Base-by-base conservation (phyloP, 2,797 vertebrate genomes). In the Synaphobranchus kaupii region DNA sequence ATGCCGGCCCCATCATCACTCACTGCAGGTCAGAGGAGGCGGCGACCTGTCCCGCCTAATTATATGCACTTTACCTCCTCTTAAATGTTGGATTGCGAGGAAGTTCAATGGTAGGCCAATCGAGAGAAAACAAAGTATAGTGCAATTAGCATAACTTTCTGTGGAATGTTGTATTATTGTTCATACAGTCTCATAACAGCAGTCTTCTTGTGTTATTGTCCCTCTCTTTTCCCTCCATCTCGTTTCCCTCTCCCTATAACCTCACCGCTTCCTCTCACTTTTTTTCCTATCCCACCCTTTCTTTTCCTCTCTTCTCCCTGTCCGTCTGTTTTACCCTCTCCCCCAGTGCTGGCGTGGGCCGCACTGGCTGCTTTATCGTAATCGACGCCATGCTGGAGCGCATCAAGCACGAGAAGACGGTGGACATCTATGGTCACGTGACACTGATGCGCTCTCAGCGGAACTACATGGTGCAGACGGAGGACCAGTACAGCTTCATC, bases 391-490 rank as follows among this genome's bases (percentile, higher is more conserved):
- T 99, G 98, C 95, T 99, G 89, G 98, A 99, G 94, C 96, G 98
- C 47, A 98, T 99, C 87, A 97, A 98, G 44, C 98, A 98, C 0
- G 98, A 99, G 95, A 98, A 98, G 92, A 97, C 97, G 0, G 98
- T 98, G 92, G 98, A 99, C 91, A 97, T 99, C 68, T 99, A 98
- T 0, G 98, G 98, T 0, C 98, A 99, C 0, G 98, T 99, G 94
- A 99, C 98, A 0, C 97, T 99, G 92, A 99, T 99, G 98, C 95
- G 98, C 88, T 98, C 98, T 0, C 98, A 99, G 92, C 95, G 98
- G n/a, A 99, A 99, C 93, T 99, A 99, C 96, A 99, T 99, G 98
- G 98, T 99, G 39, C 98, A 99, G 95, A 99, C 98, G 0, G 98
- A 99, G 92, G 98, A 99, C 94, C 98, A 99, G 93, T 99, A 99